phyloP scores from a whole-genome alignment of 2,113 vertebrate species.

The Boleophthalmus pectinirostris region DNA sequence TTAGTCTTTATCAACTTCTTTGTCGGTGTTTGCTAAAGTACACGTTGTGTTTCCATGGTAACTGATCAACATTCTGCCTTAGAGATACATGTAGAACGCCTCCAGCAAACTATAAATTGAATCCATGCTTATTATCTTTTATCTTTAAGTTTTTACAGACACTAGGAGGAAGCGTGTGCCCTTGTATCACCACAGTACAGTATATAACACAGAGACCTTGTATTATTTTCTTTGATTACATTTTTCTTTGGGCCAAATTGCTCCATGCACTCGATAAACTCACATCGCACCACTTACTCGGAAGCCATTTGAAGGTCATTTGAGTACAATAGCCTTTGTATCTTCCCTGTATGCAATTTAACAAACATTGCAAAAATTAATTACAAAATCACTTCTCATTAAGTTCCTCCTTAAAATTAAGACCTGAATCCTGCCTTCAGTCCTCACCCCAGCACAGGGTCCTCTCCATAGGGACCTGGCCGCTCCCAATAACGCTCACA shows the following conservation, averaged over 20 bases:
- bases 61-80: too few species aligned
- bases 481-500: slow-evolving; percentile 68
- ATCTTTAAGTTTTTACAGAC: too few species aligned
- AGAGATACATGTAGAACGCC: too few species aligned
- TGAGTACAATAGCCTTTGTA: slow-evolving; percentile 1
- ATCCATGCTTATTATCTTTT: too few species aligned
- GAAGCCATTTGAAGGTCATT: not conserved
- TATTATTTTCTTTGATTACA: too few species aligned
- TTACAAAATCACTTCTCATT: slow-evolving; percentile 22
- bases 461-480: slow-evolving; percentile 62
- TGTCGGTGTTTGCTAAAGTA: too few species aligned
- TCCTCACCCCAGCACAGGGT: slow-evolving; percentile 48
- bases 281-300: not conserved
- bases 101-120: too few species aligned
- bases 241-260: not conserved
- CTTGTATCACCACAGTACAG: too few species aligned
- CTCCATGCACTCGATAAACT: not conserved
- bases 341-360: not conserved
- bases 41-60: too few species aligned
- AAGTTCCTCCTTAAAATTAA: slow-evolving; percentile 43
- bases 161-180: too few species aligned
- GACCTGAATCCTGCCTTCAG: slow-evolving; percentile 23
- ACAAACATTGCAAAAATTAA: slow-evolving; percentile 8
- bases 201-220: too few species aligned
- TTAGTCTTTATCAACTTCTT: too few species aligned